phyloP scores from a whole-genome alignment of 37 sponge, comb jelly and placozoan species.

The Crambe crambe region DNA sequence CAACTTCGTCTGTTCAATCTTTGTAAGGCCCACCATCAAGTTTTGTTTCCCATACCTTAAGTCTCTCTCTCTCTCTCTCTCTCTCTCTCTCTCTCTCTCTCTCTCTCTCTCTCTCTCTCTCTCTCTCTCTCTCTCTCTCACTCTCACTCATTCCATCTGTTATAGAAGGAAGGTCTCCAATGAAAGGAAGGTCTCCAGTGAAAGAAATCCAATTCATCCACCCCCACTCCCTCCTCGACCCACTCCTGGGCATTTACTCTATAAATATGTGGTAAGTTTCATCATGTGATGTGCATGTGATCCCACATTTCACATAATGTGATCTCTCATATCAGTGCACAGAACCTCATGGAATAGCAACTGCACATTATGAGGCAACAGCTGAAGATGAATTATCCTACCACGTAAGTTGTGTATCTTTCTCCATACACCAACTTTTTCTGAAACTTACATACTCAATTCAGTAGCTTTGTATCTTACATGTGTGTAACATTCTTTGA shows the following conservation, averaged over 20 bases:
- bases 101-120: no score
- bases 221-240: conserved; percentile 72
- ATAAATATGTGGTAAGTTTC: conserved; percentile 47
- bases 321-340: conserved; percentile 12
- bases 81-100: no score
- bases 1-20: neutral
- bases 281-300: neutral
- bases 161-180: no score
- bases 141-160: no score
- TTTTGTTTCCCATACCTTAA: neutral
- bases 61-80: no score
- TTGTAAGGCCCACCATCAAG: no score
- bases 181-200: no score
- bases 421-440: neutral
- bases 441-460: no score
- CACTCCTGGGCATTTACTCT: conserved; percentile 66
- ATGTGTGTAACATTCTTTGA: no score
- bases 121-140: no score
- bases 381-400: conserved; percentile 57
- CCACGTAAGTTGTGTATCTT: conserved; percentile 23
- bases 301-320: neutral
- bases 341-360: conserved; percentile 73
- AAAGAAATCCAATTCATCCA: no score
- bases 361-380: conserved; percentile 31
- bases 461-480: no score